These are phyloP conservation scores for Enteromius trimaculatus DNA, from an alignment of 2,797 vertebrate genomes.

Conservation along the genomic window DNA sequence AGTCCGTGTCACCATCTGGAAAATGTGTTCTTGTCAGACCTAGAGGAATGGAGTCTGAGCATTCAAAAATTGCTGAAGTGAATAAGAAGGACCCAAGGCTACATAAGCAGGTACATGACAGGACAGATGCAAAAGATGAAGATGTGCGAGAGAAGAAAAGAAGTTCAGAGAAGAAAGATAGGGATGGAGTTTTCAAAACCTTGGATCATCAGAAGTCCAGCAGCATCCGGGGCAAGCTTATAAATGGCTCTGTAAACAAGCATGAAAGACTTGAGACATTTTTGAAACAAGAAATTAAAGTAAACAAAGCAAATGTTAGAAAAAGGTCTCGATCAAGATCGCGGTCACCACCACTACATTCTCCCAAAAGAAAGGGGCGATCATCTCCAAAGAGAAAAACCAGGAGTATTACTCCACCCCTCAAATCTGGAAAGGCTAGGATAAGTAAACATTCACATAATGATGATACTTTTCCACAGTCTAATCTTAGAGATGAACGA, in stretches of 20 bases:
- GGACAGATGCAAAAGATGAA: constrained; percentile 83
- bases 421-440: constrained; percentile 84
- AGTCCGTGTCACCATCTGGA: constrained; percentile 85
- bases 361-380: constrained; percentile 91
- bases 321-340: constrained; percentile 91
- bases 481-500: constrained; percentile 84
- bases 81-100: constrained; percentile 90
- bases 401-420: constrained; percentile 80
- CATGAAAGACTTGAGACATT: constrained; percentile 78
- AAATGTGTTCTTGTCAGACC: constrained; percentile 68
- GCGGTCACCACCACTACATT: constrained; percentile 79
- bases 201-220: constrained; percentile 77
- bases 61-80: constrained; percentile 75
- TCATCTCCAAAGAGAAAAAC: constrained; percentile 86
- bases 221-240: constrained; percentile 82
- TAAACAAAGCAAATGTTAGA: constrained; percentile 83
- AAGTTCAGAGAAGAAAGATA: constrained; percentile 85
- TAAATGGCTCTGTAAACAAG: constrained; percentile 86
- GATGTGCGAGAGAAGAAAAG: constrained; percentile 90
- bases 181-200: constrained; percentile 80
- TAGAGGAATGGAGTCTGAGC: constrained; percentile 80
- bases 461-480: constrained; percentile 76
- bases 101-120: constrained; percentile 88
- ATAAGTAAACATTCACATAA: constrained; percentile 79
- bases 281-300: constrained; percentile 82